Base-by-base conservation (phyloP, 2,113 vertebrate species). In the Carollia perspicillata region DNA sequence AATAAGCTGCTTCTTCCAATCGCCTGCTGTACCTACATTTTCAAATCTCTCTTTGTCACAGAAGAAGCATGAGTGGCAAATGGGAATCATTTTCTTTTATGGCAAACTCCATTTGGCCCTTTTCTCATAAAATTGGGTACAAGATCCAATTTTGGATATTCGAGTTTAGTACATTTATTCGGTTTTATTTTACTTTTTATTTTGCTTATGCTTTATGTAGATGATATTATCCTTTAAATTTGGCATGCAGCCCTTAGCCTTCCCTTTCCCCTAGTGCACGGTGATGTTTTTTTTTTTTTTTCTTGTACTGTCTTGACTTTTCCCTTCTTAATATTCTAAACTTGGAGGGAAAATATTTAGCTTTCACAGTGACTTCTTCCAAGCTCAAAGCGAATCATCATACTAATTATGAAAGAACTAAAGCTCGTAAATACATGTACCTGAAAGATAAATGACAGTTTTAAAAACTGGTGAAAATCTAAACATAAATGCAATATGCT, bases 281-380 rank as follows among this genome's bases (percentile, higher is more conserved):
- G 30, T 47, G 49, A 55, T 79, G 6, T 11, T 20, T 53, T 55
- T 71, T 49, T 66, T 47, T n/a, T n/a, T n/a, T 17, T 71, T 49
- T 66, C 55, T 77, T 44, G 65, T 2, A 71, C 9, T 66, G 2
- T 35, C 37, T 51, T 74, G 16, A 35, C 13, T 90, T 86, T 86
- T 58, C 49, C 8, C 26, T 71, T 91, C 11, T 92, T 89, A 75
- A 95, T 89, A 92, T 84, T 89, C 55, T 77, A 47, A 92, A 83
- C 4, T 37, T 75, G 40, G 3, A 84, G 14, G 5, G 40, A 55
- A 90, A 60, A 23, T 23, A 84, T 28, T 91, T 66, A 60, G 8
- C 16, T 35, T 92, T 96, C 26, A 79, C 17, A 44, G 10, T 28
- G 10, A 35, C 26, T 84, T 81, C 18, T 80, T 63, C 28, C 40